Percentiles rank a stretch among this genome's conserved stretches.
Evolutionary conservation across 2,797 vertebrate species (phyloP).

Genomic region (Synanceia verrucosa): DNA sequence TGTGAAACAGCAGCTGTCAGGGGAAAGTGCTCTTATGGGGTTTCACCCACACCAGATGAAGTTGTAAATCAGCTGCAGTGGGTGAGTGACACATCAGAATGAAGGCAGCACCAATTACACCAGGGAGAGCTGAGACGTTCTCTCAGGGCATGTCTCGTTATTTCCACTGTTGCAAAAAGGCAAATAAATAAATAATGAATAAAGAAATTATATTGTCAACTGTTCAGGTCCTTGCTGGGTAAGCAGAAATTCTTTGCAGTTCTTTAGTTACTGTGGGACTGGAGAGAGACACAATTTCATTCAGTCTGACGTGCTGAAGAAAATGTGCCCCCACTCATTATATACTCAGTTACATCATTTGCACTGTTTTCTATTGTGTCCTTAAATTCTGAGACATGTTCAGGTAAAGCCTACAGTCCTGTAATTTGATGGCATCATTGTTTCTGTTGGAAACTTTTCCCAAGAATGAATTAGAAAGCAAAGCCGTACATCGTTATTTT

Average conservation of each 20-base stretch:
- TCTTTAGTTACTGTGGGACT: constrained; percentile 10
- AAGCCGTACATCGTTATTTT: neutral
- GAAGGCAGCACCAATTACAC: constrained; percentile 69
- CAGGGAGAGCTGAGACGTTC: constrained; percentile 51
- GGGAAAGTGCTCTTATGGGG: constrained; percentile 34
- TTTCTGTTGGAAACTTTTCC: neutral
- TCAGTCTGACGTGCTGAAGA: neutral
- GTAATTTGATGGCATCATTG: neutral
- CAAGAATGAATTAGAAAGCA: neutral
- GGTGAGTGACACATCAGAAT: constrained; percentile 67
- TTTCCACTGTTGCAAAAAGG: constrained; percentile 41
- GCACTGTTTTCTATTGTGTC: constrained; percentile 8
- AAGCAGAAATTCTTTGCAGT: constrained; percentile 46
- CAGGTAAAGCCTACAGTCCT: neutral
- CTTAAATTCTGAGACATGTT: neutral
- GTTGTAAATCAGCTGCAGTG: constrained; percentile 66
- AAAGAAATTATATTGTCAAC: constrained; percentile 46
- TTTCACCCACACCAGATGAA: constrained; percentile 55
- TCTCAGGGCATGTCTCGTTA: constrained; percentile 65
- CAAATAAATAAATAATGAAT: constrained; percentile 51
- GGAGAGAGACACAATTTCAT: neutral
- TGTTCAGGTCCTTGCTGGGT: constrained; percentile 47
- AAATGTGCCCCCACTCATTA: constrained; percentile 2
- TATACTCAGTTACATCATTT: constrained; percentile 1
- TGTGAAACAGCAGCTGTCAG: constrained; percentile 27